A percentile compares a stretch with the other conserved stretches of the same genome.
phyloP scores from a whole-genome alignment of 2,888 invertebrate species.

The Oscheius myriophilus region DNA sequence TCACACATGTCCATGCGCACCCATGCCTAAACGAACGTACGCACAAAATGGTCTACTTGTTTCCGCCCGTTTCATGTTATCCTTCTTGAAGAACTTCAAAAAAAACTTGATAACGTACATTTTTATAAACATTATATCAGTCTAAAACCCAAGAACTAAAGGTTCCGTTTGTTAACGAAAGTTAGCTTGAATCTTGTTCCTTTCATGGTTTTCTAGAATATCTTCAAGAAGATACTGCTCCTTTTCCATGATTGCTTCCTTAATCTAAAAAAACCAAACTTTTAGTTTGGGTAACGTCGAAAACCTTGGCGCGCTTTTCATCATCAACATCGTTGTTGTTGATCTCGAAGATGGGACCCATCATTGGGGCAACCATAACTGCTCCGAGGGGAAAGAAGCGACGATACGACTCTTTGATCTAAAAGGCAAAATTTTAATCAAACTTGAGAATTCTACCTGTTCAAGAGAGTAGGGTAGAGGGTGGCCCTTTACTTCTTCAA shows the following conservation, averaged over 20 bases:
- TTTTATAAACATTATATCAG: too few species aligned
- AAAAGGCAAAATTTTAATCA: not conserved
- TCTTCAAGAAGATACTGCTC: slow-evolving; percentile 14
- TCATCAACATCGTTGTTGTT: slow-evolving; percentile 24
- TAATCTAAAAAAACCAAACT: too few species aligned
- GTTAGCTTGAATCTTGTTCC: too few species aligned
- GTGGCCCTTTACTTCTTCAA: slow-evolving; percentile 32
- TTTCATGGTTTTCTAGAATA: slow-evolving; percentile 2
- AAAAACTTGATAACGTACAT: too few species aligned
- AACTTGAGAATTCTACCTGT: slow-evolving; percentile 25
- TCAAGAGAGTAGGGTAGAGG: slow-evolving; percentile 39
- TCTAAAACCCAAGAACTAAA: too few species aligned
- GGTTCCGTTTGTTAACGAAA: too few species aligned
- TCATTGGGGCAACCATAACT: slow-evolving; percentile 11
- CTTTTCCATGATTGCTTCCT: slow-evolving; percentile 13
- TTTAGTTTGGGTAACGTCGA: too few species aligned
- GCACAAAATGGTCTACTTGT: too few species aligned
- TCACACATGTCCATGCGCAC: too few species aligned
- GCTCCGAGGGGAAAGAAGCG: slow-evolving; percentile 12
- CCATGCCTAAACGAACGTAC: too few species aligned
- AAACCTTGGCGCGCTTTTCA: not conserved
- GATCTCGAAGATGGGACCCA: slow-evolving; percentile 22
- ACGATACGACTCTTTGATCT: slow-evolving; percentile 12
- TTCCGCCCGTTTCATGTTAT: too few species aligned
- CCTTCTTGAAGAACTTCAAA: too few species aligned